phyloP scores from a whole-genome alignment of 2,113 vertebrate genomes.

The Chelonoidis abingdonii region DNA sequence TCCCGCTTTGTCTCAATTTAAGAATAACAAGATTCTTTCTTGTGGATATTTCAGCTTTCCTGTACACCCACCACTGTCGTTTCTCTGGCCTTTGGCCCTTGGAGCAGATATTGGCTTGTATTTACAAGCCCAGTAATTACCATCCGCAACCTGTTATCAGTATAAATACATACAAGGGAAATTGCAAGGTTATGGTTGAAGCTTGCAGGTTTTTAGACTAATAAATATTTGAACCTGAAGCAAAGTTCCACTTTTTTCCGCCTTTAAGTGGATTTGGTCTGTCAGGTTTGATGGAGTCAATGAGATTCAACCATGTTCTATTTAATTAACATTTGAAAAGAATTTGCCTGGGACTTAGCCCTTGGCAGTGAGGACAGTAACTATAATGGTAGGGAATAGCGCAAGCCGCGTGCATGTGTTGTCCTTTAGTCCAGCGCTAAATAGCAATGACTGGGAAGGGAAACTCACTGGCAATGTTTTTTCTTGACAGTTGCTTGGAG shows the following conservation, averaged over 20 bases:
- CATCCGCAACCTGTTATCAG: slow-evolving; percentile 68
- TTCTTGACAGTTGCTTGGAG: not conserved
- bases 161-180: slow-evolving; percentile 64
- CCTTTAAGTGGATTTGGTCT: slow-evolving; percentile 81
- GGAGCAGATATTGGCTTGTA: slow-evolving; percentile 54
- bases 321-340: slow-evolving; percentile 85
- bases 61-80: slow-evolving; percentile 17
- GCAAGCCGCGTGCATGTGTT: not conserved
- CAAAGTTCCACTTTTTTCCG: slow-evolving; percentile 60
- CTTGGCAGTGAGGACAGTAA: slow-evolving; percentile 58
- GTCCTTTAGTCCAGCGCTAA: not conserved
- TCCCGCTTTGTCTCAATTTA: not conserved
- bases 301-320: slow-evolving; percentile 77
- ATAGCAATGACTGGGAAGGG: not conserved
- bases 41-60: not conserved
- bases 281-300: slow-evolving; percentile 80
- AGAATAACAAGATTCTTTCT: slow-evolving; percentile 22
- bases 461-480: not conserved
- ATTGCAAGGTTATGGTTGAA: slow-evolving; percentile 67
- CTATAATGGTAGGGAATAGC: not conserved
- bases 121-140: slow-evolving; percentile 74
- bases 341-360: slow-evolving; percentile 85
- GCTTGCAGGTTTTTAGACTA: slow-evolving; percentile 67
- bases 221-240: slow-evolving; percentile 75
- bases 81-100: slow-evolving; percentile 58